phyloP scores from a whole-genome alignment of 2,888 invertebrate species.

The Andrena bicolor region DNA sequence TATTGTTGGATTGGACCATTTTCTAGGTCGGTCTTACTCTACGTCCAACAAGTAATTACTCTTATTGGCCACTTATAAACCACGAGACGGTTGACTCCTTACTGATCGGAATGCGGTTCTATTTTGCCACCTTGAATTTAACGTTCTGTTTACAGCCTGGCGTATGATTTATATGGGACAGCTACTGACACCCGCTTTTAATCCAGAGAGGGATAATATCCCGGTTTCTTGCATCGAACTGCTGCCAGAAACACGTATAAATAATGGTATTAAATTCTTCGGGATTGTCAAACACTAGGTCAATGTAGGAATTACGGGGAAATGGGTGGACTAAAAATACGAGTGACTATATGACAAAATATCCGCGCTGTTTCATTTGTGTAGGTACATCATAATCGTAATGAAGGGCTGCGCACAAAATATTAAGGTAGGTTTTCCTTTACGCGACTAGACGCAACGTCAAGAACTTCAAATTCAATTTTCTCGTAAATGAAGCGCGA shows the following conservation, averaged over 20 bases:
- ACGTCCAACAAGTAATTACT: slow-evolving; percentile 72
- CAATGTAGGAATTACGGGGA: neutral
- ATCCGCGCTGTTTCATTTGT: neutral
- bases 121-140: slow-evolving; percentile 54
- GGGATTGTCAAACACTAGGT: neutral
- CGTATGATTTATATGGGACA: slow-evolving; percentile 76
- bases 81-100: slow-evolving; percentile 47
- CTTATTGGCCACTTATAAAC: slow-evolving; percentile 64
- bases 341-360: neutral
- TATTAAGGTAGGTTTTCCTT: no score
- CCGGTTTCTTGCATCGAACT: slow-evolving; percentile 11
- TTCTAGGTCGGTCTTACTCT: slow-evolving; percentile 64
- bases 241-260: slow-evolving; percentile 5
- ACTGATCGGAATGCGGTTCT: slow-evolving; percentile 63
- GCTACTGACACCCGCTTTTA: slow-evolving; percentile 59
- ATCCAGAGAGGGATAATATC: slow-evolving; percentile 26
- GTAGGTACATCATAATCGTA: neutral
- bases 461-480: no score
- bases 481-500: no score
- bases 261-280: slow-evolving; percentile 1
- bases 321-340: neutral
- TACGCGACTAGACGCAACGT: no score
- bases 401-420: no score
- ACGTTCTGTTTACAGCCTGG: slow-evolving; percentile 26
- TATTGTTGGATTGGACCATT: slow-evolving; percentile 43